phyloP scores from a whole-genome alignment of 2,888 invertebrate genomes.

The Spisula solida region DNA sequence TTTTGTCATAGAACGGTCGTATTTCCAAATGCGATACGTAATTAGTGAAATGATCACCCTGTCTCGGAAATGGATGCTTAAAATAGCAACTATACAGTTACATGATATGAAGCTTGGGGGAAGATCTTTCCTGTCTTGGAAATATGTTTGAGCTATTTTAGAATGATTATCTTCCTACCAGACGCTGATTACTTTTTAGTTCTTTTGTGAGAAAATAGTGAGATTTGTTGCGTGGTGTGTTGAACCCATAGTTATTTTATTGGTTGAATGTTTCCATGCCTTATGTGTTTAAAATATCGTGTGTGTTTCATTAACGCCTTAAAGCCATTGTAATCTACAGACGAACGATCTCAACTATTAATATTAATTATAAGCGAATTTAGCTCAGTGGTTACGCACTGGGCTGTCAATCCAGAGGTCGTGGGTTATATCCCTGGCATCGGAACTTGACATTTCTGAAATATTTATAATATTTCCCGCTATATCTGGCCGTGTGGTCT shows the following conservation, averaged over 20 bases:
- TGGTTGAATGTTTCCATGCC: background rate
- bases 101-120: background rate
- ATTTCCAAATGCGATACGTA: slow-evolving; percentile 13
- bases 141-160: slow-evolving; percentile 19
- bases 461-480: too few species aligned
- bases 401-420: too few species aligned
- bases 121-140: slow-evolving; percentile 27
- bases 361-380: too few species aligned
- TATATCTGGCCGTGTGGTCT: too few species aligned
- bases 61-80: slow-evolving; percentile 24
- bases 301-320: too few species aligned
- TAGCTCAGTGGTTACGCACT: too few species aligned
- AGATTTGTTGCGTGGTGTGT: background rate
- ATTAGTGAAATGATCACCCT: background rate
- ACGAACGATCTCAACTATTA: too few species aligned
- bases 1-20: background rate
- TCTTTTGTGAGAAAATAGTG: slow-evolving; percentile 1
- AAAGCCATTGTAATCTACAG: too few species aligned
- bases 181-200: slow-evolving; percentile 5
- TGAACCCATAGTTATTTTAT: background rate
- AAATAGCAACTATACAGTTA: slow-evolving; percentile 16
- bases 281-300: too few species aligned
- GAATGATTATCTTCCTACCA: background rate
- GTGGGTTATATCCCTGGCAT: too few species aligned
- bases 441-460: too few species aligned